phyloP scores from a whole-genome alignment of 2,113 vertebrate genomes.

The Odontophorus gujanensis region DNA sequence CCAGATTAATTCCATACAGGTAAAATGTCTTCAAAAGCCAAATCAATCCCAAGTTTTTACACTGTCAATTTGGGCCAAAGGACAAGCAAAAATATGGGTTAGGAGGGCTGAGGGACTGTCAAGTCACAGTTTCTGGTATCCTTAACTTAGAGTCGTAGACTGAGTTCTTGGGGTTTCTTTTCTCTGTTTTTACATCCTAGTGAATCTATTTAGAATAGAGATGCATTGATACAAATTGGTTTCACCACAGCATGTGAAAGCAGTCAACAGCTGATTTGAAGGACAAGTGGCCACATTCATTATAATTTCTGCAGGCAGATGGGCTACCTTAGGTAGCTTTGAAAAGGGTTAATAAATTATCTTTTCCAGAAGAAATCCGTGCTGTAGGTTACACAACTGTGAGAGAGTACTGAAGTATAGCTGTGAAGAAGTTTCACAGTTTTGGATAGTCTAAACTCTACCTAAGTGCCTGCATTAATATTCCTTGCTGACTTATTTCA shows the following conservation, averaged over 20 bases:
- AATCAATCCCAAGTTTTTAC: not conserved
- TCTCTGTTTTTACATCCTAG: not conserved
- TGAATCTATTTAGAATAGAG: not conserved
- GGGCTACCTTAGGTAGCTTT: not conserved
- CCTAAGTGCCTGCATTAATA: not conserved
- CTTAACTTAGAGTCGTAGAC: not conserved
- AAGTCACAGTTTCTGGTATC: not conserved
- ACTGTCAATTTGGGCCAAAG: not conserved
- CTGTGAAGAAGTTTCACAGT: not conserved
- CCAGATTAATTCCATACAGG: not conserved
- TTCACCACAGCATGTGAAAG: not conserved
- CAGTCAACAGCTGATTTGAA: not conserved
- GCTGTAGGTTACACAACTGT: not conserved
- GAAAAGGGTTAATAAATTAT: not conserved
- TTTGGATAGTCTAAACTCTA: not conserved
- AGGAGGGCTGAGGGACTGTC: accelerated
- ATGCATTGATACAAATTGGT: not conserved
- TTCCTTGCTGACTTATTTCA: not conserved
- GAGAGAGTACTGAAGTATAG: not conserved
- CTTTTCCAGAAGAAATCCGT: not conserved
- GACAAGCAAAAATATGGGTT: not conserved
- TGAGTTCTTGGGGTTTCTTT: not conserved
- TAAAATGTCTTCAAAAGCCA: not conserved
- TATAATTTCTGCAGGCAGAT: not conserved
- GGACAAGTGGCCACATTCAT: not conserved